These are phyloP conservation scores for Calameuta pallipes DNA, from an alignment of 2,888 invertebrate species.

Conservation along the genomic window DNA sequence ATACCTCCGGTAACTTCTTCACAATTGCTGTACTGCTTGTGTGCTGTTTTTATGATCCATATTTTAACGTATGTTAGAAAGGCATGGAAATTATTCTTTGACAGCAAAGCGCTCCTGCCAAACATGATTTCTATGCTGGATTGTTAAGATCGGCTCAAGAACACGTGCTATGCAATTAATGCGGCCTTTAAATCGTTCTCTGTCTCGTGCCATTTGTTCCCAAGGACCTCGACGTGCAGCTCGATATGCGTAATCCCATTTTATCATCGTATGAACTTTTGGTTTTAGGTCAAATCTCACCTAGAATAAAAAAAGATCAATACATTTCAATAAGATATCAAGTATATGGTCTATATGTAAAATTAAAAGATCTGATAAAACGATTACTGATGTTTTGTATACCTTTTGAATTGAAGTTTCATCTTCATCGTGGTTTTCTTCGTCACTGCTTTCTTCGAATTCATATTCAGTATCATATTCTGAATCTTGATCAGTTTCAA, in stretches of 20 bases:
- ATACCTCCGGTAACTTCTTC: not conserved
- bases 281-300: conserved; percentile 68
- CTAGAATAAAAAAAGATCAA: conserved; percentile 50
- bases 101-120: conserved; percentile 64
- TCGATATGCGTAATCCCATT: conserved; percentile 70
- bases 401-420: conserved; percentile 13
- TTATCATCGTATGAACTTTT: conserved; percentile 67
- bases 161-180: conserved; percentile 59
- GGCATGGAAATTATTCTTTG: conserved; percentile 20
- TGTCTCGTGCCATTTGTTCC: conserved; percentile 70
- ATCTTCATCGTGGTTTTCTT: conserved; percentile 22
- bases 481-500: conserved; percentile 42
- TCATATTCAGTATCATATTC: conserved; percentile 29
- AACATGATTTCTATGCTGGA: conserved; percentile 65
- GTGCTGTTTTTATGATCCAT: not conserved
- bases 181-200: conserved; percentile 67
- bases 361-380: not conserved
- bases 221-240: conserved; percentile 71
- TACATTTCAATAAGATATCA: not conserved
- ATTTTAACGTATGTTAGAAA: not conserved
- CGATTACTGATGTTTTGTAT: not conserved
- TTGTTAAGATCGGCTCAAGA: conserved; percentile 64
- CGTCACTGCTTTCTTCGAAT: conserved; percentile 19
- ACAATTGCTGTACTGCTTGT: not conserved
- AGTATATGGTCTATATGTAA: not conserved